Conservation (phyloP, 2,888 invertebrate species). For the Strigamia crassipes region DNA sequence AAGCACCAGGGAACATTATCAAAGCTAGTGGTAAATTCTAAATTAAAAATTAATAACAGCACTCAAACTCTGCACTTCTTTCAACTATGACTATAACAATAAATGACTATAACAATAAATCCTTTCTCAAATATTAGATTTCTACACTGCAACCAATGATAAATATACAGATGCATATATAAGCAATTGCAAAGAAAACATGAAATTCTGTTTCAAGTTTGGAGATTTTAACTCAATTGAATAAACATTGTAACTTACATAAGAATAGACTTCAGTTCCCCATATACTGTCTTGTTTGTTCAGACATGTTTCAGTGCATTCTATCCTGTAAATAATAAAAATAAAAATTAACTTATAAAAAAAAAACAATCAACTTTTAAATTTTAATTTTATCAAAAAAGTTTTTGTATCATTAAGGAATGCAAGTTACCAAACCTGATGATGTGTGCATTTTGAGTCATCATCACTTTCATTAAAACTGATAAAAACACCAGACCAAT, state of each 20-base stretch:
- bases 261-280: constrained; percentile 11
- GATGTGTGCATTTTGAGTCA: background rate
- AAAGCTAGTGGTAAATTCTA: too few relatives aligned
- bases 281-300: background rate
- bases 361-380: background rate
- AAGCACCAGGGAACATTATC: too few relatives aligned
- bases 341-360: background rate
- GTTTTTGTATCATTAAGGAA: too few relatives aligned
- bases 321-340: background rate
- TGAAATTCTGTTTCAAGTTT: too few relatives aligned
- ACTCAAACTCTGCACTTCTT: too few relatives aligned
- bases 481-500: background rate
- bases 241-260: background rate
- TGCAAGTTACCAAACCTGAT: background rate
- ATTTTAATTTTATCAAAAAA: background rate
- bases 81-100: too few relatives aligned
- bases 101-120: too few relatives aligned
- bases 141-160: too few relatives aligned
- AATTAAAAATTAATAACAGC: too few relatives aligned
- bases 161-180: too few relatives aligned
- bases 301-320: background rate
- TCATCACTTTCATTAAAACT: background rate
- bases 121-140: too few relatives aligned
- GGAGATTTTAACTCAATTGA: background rate
- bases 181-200: too few relatives aligned